Evolutionary conservation across 2,113 vertebrate genomes (phyloP).

Genomic region (Scomber colias): DNA sequence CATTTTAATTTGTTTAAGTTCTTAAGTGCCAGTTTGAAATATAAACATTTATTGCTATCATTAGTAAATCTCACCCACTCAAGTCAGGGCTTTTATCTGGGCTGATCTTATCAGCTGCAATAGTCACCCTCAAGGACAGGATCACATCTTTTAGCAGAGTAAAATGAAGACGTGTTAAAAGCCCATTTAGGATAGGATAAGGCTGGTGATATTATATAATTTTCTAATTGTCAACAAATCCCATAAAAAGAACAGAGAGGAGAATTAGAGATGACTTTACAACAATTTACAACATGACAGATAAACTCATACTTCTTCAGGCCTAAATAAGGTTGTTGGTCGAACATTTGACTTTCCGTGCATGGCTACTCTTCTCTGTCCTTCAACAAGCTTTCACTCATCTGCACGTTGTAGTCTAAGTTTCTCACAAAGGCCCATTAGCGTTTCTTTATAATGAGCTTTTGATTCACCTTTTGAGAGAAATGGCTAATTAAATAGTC

Average conservation of each 20-base stretch:
- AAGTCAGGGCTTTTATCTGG: slow-evolving; percentile 9
- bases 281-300: slow-evolving; percentile 1
- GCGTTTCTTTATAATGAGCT: slow-evolving; percentile 59
- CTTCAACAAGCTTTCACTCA: slow-evolving; percentile 28
- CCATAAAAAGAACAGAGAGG: background rate
- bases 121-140: slow-evolving; percentile 4
- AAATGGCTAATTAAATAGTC: slow-evolving; percentile 84
- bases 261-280: background rate
- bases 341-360: background rate
- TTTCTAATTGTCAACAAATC: background rate
- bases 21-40: slow-evolving; percentile 7
- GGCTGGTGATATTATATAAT: background rate
- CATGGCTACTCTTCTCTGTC: slow-evolving; percentile 9
- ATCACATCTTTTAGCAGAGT: background rate
- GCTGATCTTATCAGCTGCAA: slow-evolving; percentile 8
- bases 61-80: slow-evolving; percentile 14
- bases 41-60: slow-evolving; percentile 24
- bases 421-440: slow-evolving; percentile 61
- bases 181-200: slow-evolving; percentile 2
- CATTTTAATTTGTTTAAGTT: slow-evolving; percentile 10
- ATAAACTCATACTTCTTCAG: background rate
- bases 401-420: slow-evolving; percentile 34
- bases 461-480: slow-evolving; percentile 75
- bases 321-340: background rate
- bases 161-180: slow-evolving; percentile 11